These are phyloP conservation scores for Nasonia longicornis DNA, from an alignment of 1,140 invertebrate species.

Conservation along the genomic window DNA sequence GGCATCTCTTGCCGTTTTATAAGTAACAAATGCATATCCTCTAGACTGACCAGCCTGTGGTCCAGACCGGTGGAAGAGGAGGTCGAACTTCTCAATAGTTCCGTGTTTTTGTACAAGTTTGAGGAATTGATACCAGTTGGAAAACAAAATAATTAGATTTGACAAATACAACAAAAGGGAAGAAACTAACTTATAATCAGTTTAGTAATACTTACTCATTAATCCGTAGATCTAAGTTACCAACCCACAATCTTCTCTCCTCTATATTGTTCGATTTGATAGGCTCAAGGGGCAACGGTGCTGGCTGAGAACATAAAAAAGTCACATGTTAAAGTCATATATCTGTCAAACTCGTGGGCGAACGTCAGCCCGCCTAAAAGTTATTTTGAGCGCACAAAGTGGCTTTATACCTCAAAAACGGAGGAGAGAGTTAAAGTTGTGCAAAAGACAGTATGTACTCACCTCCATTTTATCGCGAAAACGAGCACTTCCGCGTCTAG, in stretches of 20 bases:
- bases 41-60: conserved; percentile 87
- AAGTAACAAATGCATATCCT: conserved; percentile 95
- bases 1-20: conserved; percentile 76
- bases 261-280: conserved; percentile 72
- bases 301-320: conserved; percentile 47
- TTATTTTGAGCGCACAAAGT: conserved; percentile 8
- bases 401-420: background rate
- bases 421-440: background rate
- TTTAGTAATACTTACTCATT: conserved; percentile 87
- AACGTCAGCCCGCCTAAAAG: background rate
- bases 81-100: conserved; percentile 92
- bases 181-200: conserved; percentile 9
- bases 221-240: conserved; percentile 87
- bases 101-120: conserved; percentile 95
- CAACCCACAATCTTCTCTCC: conserved; percentile 88
- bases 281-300: conserved; percentile 74
- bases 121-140: conserved; percentile 90
- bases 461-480: conserved; percentile 36
- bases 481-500: background rate
- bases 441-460: background rate
- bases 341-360: background rate
- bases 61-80: conserved; percentile 91
- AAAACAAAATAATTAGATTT: conserved; percentile 57
- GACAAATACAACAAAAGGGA: conserved; percentile 27
- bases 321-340: background rate